Percentiles rank a stretch among this genome's conserved stretches.
Evolutionary conservation across 2,888 invertebrate genomes (phyloP).

Genomic region (Parascotia fuliginaria): DNA sequence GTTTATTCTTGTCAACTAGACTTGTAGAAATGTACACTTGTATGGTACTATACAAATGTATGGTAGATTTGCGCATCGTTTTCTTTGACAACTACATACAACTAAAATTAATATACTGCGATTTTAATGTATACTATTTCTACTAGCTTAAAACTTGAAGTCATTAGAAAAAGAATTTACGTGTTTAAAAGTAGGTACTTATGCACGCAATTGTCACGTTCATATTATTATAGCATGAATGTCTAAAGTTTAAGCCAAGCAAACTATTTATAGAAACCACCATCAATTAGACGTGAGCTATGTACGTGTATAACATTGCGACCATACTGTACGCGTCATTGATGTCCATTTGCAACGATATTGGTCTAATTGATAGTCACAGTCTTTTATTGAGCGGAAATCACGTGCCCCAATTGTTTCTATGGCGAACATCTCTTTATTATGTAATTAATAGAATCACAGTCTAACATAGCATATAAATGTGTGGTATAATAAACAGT

Average conservation of each 20-base stretch:
- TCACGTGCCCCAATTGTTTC: constrained; percentile 48
- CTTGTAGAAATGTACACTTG: neutral
- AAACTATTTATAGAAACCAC: constrained; percentile 33
- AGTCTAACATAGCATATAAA: neutral
- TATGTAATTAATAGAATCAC: constrained; percentile 11
- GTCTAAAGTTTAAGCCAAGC: constrained; percentile 19
- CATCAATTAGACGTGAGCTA: constrained; percentile 30
- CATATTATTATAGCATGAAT: neutral
- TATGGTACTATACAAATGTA: too few species aligned
- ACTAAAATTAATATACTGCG: too few species aligned
- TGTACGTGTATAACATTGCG: constrained; percentile 22
- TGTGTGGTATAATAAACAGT: constrained; percentile 7
- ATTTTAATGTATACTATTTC: too few species aligned
- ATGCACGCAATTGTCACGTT: neutral
- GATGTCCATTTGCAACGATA: constrained; percentile 76
- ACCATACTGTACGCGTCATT: constrained; percentile 57
- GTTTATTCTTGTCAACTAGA: neutral
- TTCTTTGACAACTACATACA: neutral
- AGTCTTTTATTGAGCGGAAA: constrained; percentile 68
- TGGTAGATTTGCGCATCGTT: neutral
- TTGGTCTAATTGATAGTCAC: constrained; percentile 78
- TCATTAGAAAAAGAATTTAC: too few species aligned
- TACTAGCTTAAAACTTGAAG: too few species aligned
- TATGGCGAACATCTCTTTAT: constrained; percentile 24
- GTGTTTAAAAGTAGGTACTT: too few species aligned